Base-by-base conservation (phyloP, 2,888 invertebrate species). In the Polyommatus iphigenia region DNA sequence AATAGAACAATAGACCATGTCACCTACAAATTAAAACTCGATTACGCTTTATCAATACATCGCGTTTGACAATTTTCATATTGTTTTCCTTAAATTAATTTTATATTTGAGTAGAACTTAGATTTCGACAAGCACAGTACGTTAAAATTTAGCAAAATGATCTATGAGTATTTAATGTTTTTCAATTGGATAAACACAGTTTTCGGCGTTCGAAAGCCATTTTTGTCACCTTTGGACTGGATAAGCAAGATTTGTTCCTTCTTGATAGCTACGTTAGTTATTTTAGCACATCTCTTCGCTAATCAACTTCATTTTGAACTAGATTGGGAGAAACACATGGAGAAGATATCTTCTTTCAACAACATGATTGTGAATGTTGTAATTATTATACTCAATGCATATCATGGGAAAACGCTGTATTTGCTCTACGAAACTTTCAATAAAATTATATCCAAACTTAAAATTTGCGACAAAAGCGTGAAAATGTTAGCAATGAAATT, bases 161-260 rank as follows among this genome's bases (percentile, higher is more conserved):
- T 87, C 80, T 86, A 87, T 77, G 78, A 82, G 50, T 83, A 86
- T 79, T 83, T 88, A 54, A 80, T 83, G 24, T 67, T 81, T 76
- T 86, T 84, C 71, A 85, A 85, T 73, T 84, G 80, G 78, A 18
- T 86, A 62, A 85, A 80, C 78, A 79, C 77, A 50, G 6, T 84
- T 29, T 85, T 86, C 79, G 89, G 87, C 6, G 50, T 86, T n/a
- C 79, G 82, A 76, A 87, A 86, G 78, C 86, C 87, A 7, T 84
- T 85, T 78, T 71, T 80, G 62, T 73, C 50, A 15, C 50, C 76
- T 18, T 76, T 73, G 78, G n/a, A 24, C 20, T 62, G 78, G 32
- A 20, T 29, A 59, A 46, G 79, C 71, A 85, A 82, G 76, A 3
- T 85, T 57, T 88, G 86, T 86, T 81, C 85, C 24, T 59, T 86